Evolutionary conservation across 1,140 invertebrate species (phyloP), one percentile per base, ranked within the genome.

Genomic region (Lepidostoma basale): DNA sequence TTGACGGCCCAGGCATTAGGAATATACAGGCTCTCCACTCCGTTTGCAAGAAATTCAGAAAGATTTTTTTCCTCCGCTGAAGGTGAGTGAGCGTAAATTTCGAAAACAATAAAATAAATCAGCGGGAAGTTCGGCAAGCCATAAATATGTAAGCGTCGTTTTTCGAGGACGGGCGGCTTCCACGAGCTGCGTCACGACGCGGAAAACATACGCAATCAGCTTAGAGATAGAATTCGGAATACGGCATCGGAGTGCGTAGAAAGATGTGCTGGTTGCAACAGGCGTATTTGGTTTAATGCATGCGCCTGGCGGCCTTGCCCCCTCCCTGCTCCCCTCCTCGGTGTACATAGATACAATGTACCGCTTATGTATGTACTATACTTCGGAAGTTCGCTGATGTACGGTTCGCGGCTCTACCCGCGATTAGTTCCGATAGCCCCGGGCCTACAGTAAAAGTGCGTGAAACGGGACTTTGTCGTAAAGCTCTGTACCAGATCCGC

Each of bases 231-330:
- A 40, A 40, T 16, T 14, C 39, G 18, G n/a, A 4, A 40, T 40
- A 16, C 14, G n/a, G 39, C 39, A 40, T 16, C 39, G 39, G n/a
- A 18, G 39, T 40, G 36, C 44, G 44, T 22, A n/a, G n/a, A n/a
- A n/a, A n/a, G n/a, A n/a, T n/a, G n/a, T n/a, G 52, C 33, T 30
- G 42, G 22, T 18, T 30, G 42, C 60, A 63, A 63, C 60, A 63
- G 42, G 60, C 60, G 26, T n/a, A 20, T 20, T 5, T 23, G 47
- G 22, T 26, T 28, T 18, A 30, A 40, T 28, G 42, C 44, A 47
- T 33, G 60, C n/a, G 42, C 22, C 23, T n/a, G 3, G 44, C 60
- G 60, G 44, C 60, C 60, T 63, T 63, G 60, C 60, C 60, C 44
- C 60, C 14, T 3, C 26, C 60, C 60, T 25, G 12, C 23, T 6